Conservation (phyloP, 2,113 vertebrate genomes). For the Tachysurus fulvidraco region DNA sequence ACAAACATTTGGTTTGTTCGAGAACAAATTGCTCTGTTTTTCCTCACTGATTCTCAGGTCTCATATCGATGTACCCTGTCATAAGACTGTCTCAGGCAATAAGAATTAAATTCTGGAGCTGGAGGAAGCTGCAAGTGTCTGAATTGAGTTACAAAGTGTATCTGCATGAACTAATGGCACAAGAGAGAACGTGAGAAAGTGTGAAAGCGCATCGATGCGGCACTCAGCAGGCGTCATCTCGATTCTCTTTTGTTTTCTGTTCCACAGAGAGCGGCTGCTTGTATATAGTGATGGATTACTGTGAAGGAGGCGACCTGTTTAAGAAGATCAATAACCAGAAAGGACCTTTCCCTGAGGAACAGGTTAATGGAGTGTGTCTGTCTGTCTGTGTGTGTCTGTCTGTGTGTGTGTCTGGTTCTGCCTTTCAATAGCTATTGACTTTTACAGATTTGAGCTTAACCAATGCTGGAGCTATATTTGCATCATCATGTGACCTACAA, state of each 20-base stretch:
- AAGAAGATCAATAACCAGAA: slow-evolving; percentile 96
- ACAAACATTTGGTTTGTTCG: not conserved
- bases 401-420: not conserved
- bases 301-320: slow-evolving; percentile 96
- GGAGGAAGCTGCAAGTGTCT: not conserved
- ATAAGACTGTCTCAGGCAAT: not conserved
- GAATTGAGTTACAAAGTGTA: slow-evolving; percentile 43
- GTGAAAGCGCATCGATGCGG: not conserved
- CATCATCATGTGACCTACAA: not conserved
- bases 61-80: not conserved
- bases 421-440: not conserved
- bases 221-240: not conserved
- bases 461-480: not conserved
- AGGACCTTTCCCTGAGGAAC: slow-evolving; percentile 88
- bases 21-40: not conserved
- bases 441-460: no score
- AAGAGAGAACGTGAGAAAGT: not conserved
- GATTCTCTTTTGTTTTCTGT: not conserved
- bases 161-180: slow-evolving; percentile 23
- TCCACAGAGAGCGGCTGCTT: slow-evolving; percentile 87
- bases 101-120: not conserved
- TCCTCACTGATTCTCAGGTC: not conserved
- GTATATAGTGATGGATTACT: slow-evolving; percentile 98
- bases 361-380: slow-evolving; percentile 69
- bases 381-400: no score